Evolutionary conservation across 2,888 invertebrate genomes (phyloP).

Genomic region (Seira ritae): DNA sequence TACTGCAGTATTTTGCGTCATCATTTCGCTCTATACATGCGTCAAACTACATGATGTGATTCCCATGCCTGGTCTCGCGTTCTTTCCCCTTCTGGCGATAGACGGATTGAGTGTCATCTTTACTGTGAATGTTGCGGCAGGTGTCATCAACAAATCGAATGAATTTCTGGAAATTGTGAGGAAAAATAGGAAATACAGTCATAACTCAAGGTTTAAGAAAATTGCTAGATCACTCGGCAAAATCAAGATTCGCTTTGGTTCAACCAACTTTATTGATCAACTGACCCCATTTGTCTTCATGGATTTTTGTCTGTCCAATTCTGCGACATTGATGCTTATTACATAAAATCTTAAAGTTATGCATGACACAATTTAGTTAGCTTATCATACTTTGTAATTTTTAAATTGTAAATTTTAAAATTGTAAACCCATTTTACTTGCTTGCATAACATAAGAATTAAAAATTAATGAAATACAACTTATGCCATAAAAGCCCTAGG

Average conservation of each 20-base stretch:
- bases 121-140: slow-evolving; percentile 54
- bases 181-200: slow-evolving; percentile 23
- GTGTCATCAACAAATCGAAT: slow-evolving; percentile 27
- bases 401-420: no score
- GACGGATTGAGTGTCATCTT: slow-evolving; percentile 59
- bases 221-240: slow-evolving; percentile 36
- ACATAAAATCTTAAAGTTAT: slow-evolving; percentile 18
- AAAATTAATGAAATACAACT: no score
- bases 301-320: slow-evolving; percentile 44
- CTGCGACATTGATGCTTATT: slow-evolving; percentile 50
- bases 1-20: slow-evolving; percentile 21
- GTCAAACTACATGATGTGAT: slow-evolving; percentile 47
- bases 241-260: slow-evolving; percentile 51
- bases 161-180: slow-evolving; percentile 1
- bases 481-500: no score
- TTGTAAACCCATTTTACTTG: no score
- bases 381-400: no score
- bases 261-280: slow-evolving; percentile 56
- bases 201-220: slow-evolving; percentile 42
- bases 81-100: slow-evolving; percentile 47
- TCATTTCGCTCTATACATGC: slow-evolving; percentile 51
- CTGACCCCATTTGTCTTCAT: slow-evolving; percentile 55
- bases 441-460: no score
- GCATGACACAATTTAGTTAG: no score
- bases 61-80: slow-evolving; percentile 53